Base-by-base conservation (phyloP, 2,113 vertebrate species). In the Haemorhous mexicanus region DNA sequence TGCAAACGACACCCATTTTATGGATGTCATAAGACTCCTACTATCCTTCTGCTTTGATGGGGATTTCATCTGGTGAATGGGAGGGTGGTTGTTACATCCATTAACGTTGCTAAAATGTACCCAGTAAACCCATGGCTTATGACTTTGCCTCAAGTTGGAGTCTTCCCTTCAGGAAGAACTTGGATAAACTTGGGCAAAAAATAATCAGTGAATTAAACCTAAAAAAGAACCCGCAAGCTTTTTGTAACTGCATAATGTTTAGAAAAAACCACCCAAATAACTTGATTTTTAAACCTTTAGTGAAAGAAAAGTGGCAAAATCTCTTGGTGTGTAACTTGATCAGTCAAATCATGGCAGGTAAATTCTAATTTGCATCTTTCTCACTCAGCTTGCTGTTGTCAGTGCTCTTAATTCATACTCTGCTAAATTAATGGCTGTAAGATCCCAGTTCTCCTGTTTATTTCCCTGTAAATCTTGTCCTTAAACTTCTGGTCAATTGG, bases 1-100 rank as follows among this genome's bases (percentile, higher is more conserved):
- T 95, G 94, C 93, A 95, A 93, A 92, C 85, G 92, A 95, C 92
- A 88, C 77, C 61, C 61, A 12, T 93, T 96, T 96, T 95, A 94
- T 94, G 91, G 75, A 84, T 96, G 93, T 93, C 93, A 79, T 94
- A 72, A 93, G 88, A 44, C 80, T 88, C 58, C 90, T 68, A 39
- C 93, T 82, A 44, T 78, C 76, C 85, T 93, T 89, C 79, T 86
- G 90, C 85, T 82, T 78, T 62, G 93, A 61, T 70, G 76, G 62
- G 46, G 80, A 62, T 95, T 96, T 97, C 92, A 94, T 44, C 88
- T 64, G 13, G 44, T 92, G 95, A 92, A 84, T 53, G 76, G 92
- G 77, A 93, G 73, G 90, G 76, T 95, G 89, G 79, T 90, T 93
- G 85, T 74, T 96, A 78, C 93, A 64, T 93, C 89, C 76, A 90